Evolutionary conservation across 2,888 invertebrate genomes (phyloP).

Genomic region (Microplitis deprimator): DNA sequence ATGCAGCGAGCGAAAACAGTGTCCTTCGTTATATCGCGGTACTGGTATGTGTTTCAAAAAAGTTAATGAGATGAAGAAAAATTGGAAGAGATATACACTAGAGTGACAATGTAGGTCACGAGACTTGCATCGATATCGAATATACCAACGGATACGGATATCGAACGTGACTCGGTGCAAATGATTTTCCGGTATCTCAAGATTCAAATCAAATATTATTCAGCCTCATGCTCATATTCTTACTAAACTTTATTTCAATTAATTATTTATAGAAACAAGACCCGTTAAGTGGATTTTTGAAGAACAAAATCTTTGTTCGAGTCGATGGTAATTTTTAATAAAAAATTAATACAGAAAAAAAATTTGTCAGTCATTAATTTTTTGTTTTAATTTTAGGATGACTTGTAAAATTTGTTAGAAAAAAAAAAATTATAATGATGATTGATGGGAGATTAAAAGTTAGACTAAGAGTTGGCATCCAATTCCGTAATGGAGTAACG

Average conservation of each 20-base stretch:
- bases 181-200: constrained; percentile 1
- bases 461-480: not conserved
- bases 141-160: not conserved
- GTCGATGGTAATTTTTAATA: too few species aligned
- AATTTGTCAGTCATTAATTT: too few species aligned
- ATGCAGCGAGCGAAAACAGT: not conserved
- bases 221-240: not conserved
- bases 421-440: not conserved
- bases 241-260: not conserved
- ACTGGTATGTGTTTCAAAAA: not conserved
- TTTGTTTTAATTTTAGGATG: too few species aligned
- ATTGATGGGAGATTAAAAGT: not conserved
- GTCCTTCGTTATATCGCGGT: not conserved
- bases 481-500: not conserved
- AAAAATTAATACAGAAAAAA: too few species aligned
- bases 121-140: not conserved
- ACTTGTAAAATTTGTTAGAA: not conserved
- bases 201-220: not conserved
- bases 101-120: not conserved
- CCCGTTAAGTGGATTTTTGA: too few species aligned
- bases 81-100: not conserved
- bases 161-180: not conserved
- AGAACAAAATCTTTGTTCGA: too few species aligned
- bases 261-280: too few species aligned
- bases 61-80: not conserved